These are phyloP conservation scores for Melanotus villosus DNA, from an alignment of 2,888 invertebrate genomes.

Conservation along the genomic window DNA sequence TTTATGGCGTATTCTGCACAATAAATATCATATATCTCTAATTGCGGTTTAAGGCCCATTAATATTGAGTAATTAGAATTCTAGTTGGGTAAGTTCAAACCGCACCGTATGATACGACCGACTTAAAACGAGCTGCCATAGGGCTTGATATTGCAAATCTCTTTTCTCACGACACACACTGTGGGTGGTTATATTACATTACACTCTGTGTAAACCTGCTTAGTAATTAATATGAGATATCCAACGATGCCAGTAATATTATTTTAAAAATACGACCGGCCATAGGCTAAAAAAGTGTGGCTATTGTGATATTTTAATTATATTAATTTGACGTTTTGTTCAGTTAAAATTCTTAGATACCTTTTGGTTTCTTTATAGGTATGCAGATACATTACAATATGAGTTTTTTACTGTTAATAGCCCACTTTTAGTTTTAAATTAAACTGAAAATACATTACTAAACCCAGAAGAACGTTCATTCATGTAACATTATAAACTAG, in stretches of 20 bases:
- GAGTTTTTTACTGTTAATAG: too few species aligned
- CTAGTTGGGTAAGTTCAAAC: slow-evolving; percentile 47
- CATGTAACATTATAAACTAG: too few species aligned
- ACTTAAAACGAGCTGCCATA: slow-evolving; percentile 48
- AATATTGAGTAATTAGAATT: slow-evolving; percentile 53
- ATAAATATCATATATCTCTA: slow-evolving; percentile 55
- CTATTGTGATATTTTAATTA: slow-evolving; percentile 48
- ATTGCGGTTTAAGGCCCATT: slow-evolving; percentile 52
- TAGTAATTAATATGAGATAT: slow-evolving; percentile 51
- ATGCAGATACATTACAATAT: too few species aligned
- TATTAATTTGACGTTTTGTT: slow-evolving; percentile 34
- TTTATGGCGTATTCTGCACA: slow-evolving; percentile 50
- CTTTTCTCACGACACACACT: slow-evolving; percentile 52
- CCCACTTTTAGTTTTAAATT: too few species aligned
- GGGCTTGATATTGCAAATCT: slow-evolving; percentile 44
- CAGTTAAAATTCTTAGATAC: not conserved
- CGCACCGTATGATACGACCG: slow-evolving; percentile 43
- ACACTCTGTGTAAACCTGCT: slow-evolving; percentile 49
- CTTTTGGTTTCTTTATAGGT: not conserved
- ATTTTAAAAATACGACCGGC: slow-evolving; percentile 48
- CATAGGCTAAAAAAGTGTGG: slow-evolving; percentile 43
- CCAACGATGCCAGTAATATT: slow-evolving; percentile 43
- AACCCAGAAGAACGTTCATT: too few species aligned
- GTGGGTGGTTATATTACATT: slow-evolving; percentile 56
- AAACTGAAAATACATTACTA: too few species aligned